Percentiles rank a stretch among this genome's conserved stretches.
phyloP scores from a whole-genome alignment of 1,140 invertebrate genomes.

The Drosophila pachea region DNA sequence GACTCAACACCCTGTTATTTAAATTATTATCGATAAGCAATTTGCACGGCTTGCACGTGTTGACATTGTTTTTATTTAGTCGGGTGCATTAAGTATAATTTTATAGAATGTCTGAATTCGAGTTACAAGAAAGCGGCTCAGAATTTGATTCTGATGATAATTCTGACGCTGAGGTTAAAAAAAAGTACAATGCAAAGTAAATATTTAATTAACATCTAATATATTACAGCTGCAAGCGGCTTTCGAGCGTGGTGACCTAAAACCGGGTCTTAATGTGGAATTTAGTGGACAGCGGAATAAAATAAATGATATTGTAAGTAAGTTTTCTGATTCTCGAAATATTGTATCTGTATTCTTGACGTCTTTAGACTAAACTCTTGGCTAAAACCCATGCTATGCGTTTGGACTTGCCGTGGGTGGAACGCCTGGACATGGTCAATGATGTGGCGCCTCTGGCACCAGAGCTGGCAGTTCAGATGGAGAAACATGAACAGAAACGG shows the following conservation, averaged over 20 bases:
- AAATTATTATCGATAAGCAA: slow-evolving; percentile 26
- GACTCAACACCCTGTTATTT: slow-evolving; percentile 16
- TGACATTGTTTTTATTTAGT: slow-evolving; percentile 58
- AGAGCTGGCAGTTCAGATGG: slow-evolving; percentile 87
- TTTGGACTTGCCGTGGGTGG: slow-evolving; percentile 89
- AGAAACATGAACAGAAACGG: slow-evolving; percentile 85
- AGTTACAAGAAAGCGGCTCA: slow-evolving; percentile 63
- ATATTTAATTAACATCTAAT: neutral
- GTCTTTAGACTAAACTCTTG: slow-evolving; percentile 82
- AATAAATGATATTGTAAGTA: slow-evolving; percentile 84
- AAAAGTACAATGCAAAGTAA: neutral
- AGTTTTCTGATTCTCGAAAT: neutral
- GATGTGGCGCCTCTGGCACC: slow-evolving; percentile 88
- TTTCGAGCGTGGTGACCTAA: slow-evolving; percentile 88
- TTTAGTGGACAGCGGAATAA: slow-evolving; percentile 81
- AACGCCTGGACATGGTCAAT: slow-evolving; percentile 89
- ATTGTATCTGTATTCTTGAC: slow-evolving; percentile 52
- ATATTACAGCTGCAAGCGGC: slow-evolving; percentile 88
- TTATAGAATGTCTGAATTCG: slow-evolving; percentile 68
- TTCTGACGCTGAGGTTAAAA: slow-evolving; percentile 66
- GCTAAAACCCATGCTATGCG: slow-evolving; percentile 86
- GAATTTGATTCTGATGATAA: slow-evolving; percentile 73
- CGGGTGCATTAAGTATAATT: slow-evolving; percentile 18
- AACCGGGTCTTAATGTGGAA: slow-evolving; percentile 89
- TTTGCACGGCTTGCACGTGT: slow-evolving; percentile 56